phyloP scores from a whole-genome alignment of 2,113 vertebrate genomes.

The Chunga burmeisteri region DNA sequence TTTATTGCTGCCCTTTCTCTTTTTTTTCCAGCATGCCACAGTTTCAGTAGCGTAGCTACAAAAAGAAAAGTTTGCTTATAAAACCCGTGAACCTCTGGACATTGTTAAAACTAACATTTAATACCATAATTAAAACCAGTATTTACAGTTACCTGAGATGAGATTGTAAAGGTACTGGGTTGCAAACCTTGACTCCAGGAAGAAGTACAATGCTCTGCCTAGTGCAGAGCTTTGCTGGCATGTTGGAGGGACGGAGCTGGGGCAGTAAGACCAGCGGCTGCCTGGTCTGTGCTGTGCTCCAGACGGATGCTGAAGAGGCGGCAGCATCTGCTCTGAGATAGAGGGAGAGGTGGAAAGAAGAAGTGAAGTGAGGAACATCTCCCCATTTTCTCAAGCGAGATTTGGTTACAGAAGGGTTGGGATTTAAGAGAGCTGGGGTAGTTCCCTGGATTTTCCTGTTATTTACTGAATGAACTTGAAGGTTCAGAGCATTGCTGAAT shows the following conservation, averaged over 20 bases:
- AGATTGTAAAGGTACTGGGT: background rate
- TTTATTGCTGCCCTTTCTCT: background rate
- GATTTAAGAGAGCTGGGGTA: background rate
- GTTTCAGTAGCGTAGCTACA: background rate
- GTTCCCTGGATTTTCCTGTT: background rate
- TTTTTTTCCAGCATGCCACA: background rate
- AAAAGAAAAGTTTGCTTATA: background rate
- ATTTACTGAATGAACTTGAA: background rate
- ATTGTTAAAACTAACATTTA: background rate
- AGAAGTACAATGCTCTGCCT: background rate
- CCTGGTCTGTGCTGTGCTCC: background rate
- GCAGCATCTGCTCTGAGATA: background rate
- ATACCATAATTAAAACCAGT: background rate
- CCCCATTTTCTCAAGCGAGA: background rate
- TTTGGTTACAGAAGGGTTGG: background rate
- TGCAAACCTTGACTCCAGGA: background rate
- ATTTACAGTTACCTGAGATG: background rate
- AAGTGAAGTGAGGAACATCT: background rate
- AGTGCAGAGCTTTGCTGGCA: background rate
- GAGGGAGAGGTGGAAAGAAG: background rate
- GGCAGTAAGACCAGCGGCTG: accelerated
- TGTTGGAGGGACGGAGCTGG: background rate
- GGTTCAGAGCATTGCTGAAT: background rate
- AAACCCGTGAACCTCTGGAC: background rate
- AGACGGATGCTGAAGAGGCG: background rate